These are phyloP conservation scores for Palythoa grandis DNA, from an alignment of 92 coral and sea anemone genomes.

Conservation along the genomic window DNA sequence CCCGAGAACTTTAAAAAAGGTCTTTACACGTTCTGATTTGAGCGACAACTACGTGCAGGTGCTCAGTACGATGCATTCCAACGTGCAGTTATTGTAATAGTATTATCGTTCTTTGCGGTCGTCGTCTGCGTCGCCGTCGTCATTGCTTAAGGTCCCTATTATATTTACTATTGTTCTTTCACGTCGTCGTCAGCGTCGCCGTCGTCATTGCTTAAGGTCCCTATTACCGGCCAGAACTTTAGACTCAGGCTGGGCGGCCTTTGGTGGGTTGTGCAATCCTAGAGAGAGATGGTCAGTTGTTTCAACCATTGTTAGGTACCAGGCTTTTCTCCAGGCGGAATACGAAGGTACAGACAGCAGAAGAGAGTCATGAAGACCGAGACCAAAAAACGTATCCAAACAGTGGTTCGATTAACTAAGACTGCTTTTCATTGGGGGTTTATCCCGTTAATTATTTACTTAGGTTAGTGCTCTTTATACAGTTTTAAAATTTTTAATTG, in stretches of 20 bases:
- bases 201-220: no score
- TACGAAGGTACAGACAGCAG: neutral
- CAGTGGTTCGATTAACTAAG: conserved; percentile 77
- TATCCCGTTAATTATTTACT: conserved; percentile 88
- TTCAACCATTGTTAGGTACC: conserved; percentile 15
- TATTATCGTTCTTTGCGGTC: no score
- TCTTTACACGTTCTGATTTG: no score
- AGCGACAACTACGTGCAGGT: no score
- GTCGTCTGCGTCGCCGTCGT: no score
- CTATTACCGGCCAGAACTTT: neutral
- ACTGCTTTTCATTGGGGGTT: conserved; percentile 97
- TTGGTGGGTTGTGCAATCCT: neutral
- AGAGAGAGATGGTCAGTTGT: conserved; percentile 1
- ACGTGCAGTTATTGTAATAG: no score
- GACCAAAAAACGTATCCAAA: conserved; percentile 90
- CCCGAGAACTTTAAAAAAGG: no score
- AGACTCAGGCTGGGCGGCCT: neutral
- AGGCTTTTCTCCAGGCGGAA: neutral
- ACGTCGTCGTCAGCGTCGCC: no score
- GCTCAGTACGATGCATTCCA: no score
- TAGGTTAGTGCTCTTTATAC: conserved; percentile 59
- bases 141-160: no score
- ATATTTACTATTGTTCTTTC: no score
- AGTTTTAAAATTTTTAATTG: neutral
- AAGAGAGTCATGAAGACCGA: conserved; percentile 68